Evolutionary conservation across 2,888 invertebrate genomes (phyloP).

Genomic region (Perdita meconis): DNA sequence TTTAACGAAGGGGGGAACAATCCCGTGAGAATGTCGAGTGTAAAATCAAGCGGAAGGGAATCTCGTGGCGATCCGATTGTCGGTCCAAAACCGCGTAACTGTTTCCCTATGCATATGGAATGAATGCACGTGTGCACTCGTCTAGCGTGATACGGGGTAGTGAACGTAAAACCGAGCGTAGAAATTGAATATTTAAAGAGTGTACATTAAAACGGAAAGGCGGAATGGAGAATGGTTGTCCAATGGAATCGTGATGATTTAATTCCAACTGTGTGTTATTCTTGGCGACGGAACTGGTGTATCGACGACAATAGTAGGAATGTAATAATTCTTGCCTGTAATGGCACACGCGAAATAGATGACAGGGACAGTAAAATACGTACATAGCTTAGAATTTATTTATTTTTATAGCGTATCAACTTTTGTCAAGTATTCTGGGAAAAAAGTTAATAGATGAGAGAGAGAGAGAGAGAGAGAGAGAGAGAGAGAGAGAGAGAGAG

Average conservation of each 20-base stretch:
- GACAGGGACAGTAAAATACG: too few species aligned
- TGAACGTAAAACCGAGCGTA: conserved; percentile 61
- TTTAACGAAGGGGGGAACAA: neutral
- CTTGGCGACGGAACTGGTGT: neutral
- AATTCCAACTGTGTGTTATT: neutral
- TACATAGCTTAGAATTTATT: too few species aligned
- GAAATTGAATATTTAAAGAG: conserved; percentile 63
- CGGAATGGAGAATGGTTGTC: conserved; percentile 7
- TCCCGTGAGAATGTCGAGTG: neutral
- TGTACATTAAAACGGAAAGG: conserved; percentile 38
- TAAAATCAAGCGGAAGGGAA: conserved; percentile 21
- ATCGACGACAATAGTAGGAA: neutral
- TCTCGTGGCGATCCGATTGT: conserved; percentile 24
- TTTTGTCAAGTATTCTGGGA: too few species aligned
- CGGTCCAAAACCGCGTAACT: conserved; percentile 44
- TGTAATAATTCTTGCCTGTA: conserved; percentile 21
- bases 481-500: too few species aligned
- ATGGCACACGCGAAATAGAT: conserved; percentile 21
- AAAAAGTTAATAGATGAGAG: too few species aligned
- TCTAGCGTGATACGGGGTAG: conserved; percentile 51
- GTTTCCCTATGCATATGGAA: conserved; percentile 47
- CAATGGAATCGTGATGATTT: neutral
- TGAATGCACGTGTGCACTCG: conserved; percentile 50
- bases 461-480: too few species aligned
- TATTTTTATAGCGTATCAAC: too few species aligned